phyloP scores from a whole-genome alignment of 2,888 invertebrate genomes.

The Folsomia candida region DNA sequence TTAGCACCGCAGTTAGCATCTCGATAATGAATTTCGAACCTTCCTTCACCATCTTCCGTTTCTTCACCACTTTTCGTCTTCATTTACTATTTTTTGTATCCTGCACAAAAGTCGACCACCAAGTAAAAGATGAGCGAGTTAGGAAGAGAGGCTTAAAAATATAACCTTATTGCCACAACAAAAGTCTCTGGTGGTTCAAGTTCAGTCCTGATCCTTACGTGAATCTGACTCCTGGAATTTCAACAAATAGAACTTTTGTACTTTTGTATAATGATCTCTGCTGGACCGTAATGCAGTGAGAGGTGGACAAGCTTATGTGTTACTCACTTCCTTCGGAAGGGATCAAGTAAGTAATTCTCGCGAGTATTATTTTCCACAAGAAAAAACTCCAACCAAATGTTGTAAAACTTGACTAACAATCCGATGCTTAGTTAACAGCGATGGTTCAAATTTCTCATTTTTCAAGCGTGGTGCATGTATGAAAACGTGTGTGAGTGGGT shows the following conservation, averaged over 20 bases:
- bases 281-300: not conserved
- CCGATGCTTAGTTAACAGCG: not conserved
- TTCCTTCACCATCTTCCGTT: not conserved
- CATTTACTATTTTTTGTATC: conserved; percentile 7
- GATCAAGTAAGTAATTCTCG: conserved; percentile 18
- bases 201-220: not conserved
- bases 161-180: not conserved
- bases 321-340: conserved; percentile 7
- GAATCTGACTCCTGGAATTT: not conserved
- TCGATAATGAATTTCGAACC: conserved; percentile 14
- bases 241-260: conserved; percentile 17
- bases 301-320: not conserved
- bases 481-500: too few relatives aligned
- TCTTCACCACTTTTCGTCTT: conserved; percentile 3
- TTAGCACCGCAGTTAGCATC: conserved; percentile 36
- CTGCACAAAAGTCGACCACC: not conserved
- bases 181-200: not conserved
- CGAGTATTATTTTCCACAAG: conserved; percentile 8
- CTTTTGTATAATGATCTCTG: not conserved
- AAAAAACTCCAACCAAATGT: not conserved
- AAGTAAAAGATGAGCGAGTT: not conserved
- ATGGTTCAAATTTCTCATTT: not conserved
- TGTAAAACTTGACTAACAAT: not conserved
- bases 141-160: not conserved
- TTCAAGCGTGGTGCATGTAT: not conserved